Percentiles rank a stretch among this genome's conserved stretches.
phyloP scores from a whole-genome alignment of 2,113 vertebrate genomes.

The Ciconia maguari region DNA sequence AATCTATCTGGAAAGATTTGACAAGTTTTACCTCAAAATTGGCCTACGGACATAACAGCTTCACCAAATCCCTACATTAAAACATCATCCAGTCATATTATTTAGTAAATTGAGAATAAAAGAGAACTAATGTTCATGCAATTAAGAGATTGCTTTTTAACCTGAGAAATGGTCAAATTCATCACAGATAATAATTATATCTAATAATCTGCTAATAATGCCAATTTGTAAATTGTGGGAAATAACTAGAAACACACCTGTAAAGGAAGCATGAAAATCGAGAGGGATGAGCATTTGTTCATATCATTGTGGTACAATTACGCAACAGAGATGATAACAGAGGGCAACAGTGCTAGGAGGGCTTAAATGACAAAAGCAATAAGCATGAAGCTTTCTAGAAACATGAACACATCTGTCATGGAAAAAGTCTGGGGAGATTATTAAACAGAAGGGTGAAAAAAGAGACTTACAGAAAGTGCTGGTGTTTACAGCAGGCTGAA shows the following conservation, averaged over 20 bases:
- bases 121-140: not conserved
- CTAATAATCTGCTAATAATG: not conserved
- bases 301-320: not conserved
- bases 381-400: conserved; percentile 11
- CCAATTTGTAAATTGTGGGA: not conserved
- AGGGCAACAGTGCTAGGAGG: not conserved
- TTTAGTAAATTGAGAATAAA: not conserved
- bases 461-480: not conserved
- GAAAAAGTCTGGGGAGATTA: not conserved
- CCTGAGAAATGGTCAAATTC: not conserved
- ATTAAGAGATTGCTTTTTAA: not conserved
- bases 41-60: not conserved
- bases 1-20: not conserved
- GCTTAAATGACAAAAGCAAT: conserved; percentile 19
- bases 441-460: not conserved
- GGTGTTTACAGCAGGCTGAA: not conserved
- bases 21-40: not conserved
- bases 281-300: not conserved
- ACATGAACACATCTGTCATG: not conserved
- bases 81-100: not conserved
- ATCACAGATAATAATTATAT: not conserved
- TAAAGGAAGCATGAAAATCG: not conserved
- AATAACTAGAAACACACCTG: not conserved
- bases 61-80: not conserved
- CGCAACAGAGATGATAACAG: not conserved